Base-by-base conservation (phyloP, 2,113 vertebrate genomes). In the Tringa solitaria region DNA sequence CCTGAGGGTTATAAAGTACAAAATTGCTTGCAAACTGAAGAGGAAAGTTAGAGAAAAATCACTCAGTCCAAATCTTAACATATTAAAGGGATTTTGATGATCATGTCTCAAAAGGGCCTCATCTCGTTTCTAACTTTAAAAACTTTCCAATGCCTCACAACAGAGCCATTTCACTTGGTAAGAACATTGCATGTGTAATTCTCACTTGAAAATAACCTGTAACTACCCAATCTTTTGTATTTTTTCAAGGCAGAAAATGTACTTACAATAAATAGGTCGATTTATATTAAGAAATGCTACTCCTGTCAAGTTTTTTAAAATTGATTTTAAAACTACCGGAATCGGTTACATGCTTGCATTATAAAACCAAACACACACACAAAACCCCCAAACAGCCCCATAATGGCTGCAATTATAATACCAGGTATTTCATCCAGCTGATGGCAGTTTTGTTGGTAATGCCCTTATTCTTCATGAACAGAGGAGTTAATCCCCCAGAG, bases 91-190 rank as follows among this genome's bases (percentile, higher is more conserved):
- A 95, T 84, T 88, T 67, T 89, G 77, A 76, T 70, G 50, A 88
- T 78, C 78, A 11, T 18, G n/a, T 91, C 77, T 92, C 84, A 90
- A 93, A 89, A 86, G 73, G 37, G 30, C 72, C 43, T 86, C 77
- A 88, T 39, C 82, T 88, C 9, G 0, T 73, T 94, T 35, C 39
- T 45, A 61, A 69, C 35, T 77, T 95, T 95, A 77, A 93, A 92
- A 94, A 93, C 81, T 94, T 93, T 68, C 77, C 91, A 89, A 16
- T 80, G 79, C 19, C 70, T 81, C 89, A 5, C 56, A 94, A 92
- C 69, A 90, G 56, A 90, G 65, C 37, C 68, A 73, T 75, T 88
- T 82, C 32, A 24, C 27, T 72, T 7, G 2, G 16, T 48, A 81
- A 60, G 50, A 90, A 54, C 46, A 79, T 4, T 54, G n/a, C 57